Conservation (phyloP, 2,113 vertebrate species). For the Indicator indicator region DNA sequence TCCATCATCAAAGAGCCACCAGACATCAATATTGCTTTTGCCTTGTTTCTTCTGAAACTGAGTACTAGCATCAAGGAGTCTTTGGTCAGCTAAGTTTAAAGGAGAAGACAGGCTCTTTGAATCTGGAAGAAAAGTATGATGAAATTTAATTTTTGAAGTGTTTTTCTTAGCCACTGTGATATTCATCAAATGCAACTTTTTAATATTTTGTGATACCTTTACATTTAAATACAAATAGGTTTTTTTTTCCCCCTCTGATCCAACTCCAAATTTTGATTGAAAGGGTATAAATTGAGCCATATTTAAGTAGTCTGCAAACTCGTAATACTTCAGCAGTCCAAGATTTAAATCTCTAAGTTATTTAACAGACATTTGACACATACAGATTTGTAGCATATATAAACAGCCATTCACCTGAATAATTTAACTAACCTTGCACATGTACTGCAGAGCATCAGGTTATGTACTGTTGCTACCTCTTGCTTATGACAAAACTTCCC, state of each 20-base stretch:
- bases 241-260: accelerated
- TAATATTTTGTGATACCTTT: neutral
- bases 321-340: neutral
- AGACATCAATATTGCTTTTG: slow-evolving; percentile 96
- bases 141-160: neutral
- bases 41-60: slow-evolving; percentile 97
- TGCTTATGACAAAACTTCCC: neutral
- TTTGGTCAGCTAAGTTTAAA: slow-evolving; percentile 89
- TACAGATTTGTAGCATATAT: neutral
- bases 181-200: neutral
- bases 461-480: neutral
- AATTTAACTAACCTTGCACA: neutral
- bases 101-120: slow-evolving; percentile 82
- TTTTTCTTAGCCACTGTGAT: neutral
- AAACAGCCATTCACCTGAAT: neutral
- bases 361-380: neutral
- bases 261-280: neutral
- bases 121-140: slow-evolving; percentile 67
- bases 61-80: slow-evolving; percentile 91
- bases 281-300: neutral
- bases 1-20: slow-evolving; percentile 99
- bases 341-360: neutral
- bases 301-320: neutral
- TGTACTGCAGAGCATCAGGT: neutral
- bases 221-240: neutral